These are phyloP conservation scores for Hapalemur alaotrensis DNA, from an alignment of 2,797 vertebrate species.

Conservation along the genomic window DNA sequence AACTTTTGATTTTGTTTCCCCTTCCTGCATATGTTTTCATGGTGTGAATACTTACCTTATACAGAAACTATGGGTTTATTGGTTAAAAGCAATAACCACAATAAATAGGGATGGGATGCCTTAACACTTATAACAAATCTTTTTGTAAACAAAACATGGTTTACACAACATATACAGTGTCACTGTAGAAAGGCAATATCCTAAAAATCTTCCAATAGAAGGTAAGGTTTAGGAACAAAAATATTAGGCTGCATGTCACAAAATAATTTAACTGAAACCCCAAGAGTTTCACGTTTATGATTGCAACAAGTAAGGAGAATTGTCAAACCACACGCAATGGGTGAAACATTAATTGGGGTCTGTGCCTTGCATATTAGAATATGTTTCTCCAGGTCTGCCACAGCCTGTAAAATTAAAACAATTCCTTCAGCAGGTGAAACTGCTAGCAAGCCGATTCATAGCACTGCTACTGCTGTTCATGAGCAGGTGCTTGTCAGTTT, in stretches of 20 bases:
- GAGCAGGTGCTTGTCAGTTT: not conserved
- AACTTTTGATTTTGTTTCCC: not conserved
- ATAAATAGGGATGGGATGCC: not conserved
- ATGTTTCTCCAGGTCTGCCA: constrained; percentile 17
- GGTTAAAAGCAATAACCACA: not conserved
- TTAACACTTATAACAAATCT: not conserved
- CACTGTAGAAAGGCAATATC: not conserved
- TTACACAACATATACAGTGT: not conserved
- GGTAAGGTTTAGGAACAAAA: not conserved
- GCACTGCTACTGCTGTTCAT: not conserved
- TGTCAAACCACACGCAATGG: not conserved
- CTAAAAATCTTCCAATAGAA: constrained; percentile 43
- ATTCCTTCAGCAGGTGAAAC: not conserved
- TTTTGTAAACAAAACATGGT: not conserved
- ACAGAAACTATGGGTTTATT: not conserved
- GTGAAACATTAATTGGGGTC: constrained; percentile 31
- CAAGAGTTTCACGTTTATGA: constrained; percentile 39
- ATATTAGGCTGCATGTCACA: not conserved
- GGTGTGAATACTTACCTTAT: not conserved
- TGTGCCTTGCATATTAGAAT: constrained; percentile 12
- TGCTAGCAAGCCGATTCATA: constrained; percentile 20
- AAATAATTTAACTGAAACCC: constrained; percentile 24
- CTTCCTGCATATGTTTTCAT: not conserved
- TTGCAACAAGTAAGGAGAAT: constrained; percentile 29
- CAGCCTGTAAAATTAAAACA: constrained; percentile 48